These are phyloP conservation scores for Mythimna loreyi DNA, from an alignment of 2,888 invertebrate genomes.

Conservation along the genomic window DNA sequence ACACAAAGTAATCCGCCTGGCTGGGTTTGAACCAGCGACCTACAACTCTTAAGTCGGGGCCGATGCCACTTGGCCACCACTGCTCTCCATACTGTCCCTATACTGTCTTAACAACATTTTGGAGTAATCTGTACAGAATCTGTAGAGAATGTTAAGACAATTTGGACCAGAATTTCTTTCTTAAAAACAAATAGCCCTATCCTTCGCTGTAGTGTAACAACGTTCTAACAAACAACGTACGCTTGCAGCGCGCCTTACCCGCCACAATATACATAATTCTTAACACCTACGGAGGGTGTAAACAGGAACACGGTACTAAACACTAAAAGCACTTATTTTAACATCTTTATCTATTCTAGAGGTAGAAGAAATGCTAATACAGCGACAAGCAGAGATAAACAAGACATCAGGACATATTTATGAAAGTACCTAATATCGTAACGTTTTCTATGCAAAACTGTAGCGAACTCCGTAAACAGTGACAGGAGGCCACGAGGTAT, in stretches of 20 bases:
- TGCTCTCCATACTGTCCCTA: no score
- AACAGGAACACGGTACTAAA: slow-evolving; percentile 32
- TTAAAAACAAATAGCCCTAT: not conserved
- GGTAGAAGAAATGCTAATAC: slow-evolving; percentile 58
- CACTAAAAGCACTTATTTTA: slow-evolving; percentile 48
- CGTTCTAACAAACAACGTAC: not conserved
- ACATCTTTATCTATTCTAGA: slow-evolving; percentile 59
- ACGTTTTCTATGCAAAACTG: slow-evolving; percentile 44
- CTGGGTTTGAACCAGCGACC: no score
- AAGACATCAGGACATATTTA: slow-evolving; percentile 48
- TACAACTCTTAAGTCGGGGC: no score
- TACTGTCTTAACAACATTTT: no score
- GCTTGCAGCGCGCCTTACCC: not conserved
- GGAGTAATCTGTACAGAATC: not conserved
- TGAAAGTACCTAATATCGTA: slow-evolving; percentile 41
- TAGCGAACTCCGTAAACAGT: slow-evolving; percentile 27
- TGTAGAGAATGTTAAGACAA: not conserved
- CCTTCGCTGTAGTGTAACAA: not conserved
- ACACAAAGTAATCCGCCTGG: no score
- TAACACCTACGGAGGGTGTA: slow-evolving; percentile 26
- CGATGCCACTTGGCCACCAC: no score
- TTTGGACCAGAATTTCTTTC: not conserved
- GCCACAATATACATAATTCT: slow-evolving; percentile 7
- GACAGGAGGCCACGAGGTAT: slow-evolving; percentile 21
- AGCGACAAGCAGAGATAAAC: slow-evolving; percentile 45